Conservation (phyloP, 2,888 invertebrate species). For the Panorpa germanica region DNA sequence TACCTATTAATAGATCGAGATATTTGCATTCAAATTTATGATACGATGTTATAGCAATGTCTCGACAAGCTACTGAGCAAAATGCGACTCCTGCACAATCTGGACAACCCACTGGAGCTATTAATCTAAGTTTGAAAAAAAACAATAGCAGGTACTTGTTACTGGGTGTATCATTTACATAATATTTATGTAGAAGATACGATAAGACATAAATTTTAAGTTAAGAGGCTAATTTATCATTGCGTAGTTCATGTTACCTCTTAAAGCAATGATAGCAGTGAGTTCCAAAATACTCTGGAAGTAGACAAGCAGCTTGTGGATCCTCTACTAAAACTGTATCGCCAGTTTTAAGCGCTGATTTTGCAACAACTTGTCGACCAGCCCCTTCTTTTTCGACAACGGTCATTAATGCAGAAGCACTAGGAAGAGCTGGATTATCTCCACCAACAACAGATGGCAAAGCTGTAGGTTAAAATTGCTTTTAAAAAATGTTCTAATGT, state of each 20-base stretch:
- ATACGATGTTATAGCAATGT: conserved; percentile 40
- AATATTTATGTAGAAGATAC: too few relatives aligned
- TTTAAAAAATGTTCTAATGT: not conserved
- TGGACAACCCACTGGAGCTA: conserved; percentile 49
- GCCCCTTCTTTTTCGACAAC: conserved; percentile 36
- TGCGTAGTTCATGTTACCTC: conserved; percentile 27
- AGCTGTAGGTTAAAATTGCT: conserved; percentile 10
- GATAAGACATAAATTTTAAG: conserved; percentile 8
- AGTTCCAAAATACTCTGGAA: conserved; percentile 53
- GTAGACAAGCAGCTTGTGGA: conserved; percentile 53
- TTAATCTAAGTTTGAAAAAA: conserved; percentile 23
- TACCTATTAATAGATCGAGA: conserved; percentile 53
- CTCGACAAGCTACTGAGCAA: conserved; percentile 45
- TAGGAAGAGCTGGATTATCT: conserved; percentile 29
- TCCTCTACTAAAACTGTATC: conserved; percentile 51
- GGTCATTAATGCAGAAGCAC: conserved; percentile 37
- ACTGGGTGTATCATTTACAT: conserved; percentile 6
- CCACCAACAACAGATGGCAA: conserved; percentile 27
- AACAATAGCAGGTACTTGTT: not conserved
- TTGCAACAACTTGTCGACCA: conserved; percentile 53
- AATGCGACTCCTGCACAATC: conserved; percentile 61
- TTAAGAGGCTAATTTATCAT: conserved; percentile 6
- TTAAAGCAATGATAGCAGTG: conserved; percentile 67
- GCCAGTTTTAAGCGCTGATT: conserved; percentile 39
- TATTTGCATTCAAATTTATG: conserved; percentile 60